Conservation (phyloP, 2,113 vertebrate genomes). For the Phaethornis superciliosus region DNA sequence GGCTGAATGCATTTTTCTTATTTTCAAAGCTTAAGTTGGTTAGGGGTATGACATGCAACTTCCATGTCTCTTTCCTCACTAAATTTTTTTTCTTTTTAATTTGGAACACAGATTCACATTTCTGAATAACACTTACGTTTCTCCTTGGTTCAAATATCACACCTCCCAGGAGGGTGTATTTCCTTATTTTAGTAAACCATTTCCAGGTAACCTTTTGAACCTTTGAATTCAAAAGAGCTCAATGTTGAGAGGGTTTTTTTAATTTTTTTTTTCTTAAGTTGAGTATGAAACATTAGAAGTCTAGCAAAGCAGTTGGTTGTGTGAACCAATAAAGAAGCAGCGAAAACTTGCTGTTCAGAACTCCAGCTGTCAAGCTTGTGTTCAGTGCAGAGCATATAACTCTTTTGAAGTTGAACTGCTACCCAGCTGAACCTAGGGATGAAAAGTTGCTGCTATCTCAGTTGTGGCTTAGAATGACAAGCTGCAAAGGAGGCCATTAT, state of each 20-base stretch:
- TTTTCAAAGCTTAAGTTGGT: background rate
- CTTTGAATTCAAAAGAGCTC: background rate
- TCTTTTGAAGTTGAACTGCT: background rate
- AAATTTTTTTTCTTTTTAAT: background rate
- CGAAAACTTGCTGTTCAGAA: background rate
- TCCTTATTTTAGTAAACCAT: background rate
- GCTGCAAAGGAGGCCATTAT: background rate
- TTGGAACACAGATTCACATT: background rate
- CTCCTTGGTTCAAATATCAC: background rate
- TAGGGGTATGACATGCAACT: background rate
- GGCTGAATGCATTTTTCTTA: background rate
- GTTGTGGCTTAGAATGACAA: rapidly evolving
- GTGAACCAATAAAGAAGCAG: background rate
- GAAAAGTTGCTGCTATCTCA: background rate
- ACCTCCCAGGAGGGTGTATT: background rate
- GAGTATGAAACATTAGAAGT: background rate
- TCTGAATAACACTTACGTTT: background rate
- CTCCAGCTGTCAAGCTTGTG: background rate
- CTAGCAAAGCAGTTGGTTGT: background rate
- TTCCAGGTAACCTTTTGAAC: background rate
- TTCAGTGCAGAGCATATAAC: background rate
- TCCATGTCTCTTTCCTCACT: background rate
- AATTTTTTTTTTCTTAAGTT: background rate
- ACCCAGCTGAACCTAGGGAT: background rate
- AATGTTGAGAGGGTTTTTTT: background rate